Evolutionary conservation across 2,888 invertebrate species (phyloP).

Genomic region (Polydrusus cervinus): DNA sequence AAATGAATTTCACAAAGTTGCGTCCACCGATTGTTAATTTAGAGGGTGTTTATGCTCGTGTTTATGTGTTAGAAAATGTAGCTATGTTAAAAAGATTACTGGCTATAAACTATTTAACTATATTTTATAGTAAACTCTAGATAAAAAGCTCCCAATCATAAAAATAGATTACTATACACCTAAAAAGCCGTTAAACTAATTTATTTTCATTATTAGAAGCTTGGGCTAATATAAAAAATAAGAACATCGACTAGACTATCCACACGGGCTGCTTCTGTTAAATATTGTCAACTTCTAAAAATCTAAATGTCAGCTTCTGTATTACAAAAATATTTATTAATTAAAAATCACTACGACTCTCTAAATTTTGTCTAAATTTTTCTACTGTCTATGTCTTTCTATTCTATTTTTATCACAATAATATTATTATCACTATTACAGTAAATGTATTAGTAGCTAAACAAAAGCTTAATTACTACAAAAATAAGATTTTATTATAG

Average conservation of each 20-base stretch:
- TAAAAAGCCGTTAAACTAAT: conserved; percentile 19
- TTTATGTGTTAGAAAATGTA: conserved; percentile 7
- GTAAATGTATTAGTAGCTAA: conserved; percentile 54
- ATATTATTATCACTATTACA: conserved; percentile 40
- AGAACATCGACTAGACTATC: conserved; percentile 46
- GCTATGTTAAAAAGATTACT: conserved; percentile 23
- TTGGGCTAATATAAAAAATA: conserved; percentile 30
- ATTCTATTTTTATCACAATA: conserved; percentile 49
- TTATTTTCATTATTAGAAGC: conserved; percentile 49
- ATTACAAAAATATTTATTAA: conserved; percentile 27
- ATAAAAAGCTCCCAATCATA: conserved; percentile 43
- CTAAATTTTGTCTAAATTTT: conserved; percentile 32
- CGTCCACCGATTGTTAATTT: conserved; percentile 37
- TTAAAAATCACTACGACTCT: conserved; percentile 35
- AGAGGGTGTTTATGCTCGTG: conserved; percentile 2
- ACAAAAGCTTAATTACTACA: not conserved
- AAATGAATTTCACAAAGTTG: not conserved
- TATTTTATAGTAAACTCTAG: conserved; percentile 25
- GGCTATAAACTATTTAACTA: conserved; percentile 39
- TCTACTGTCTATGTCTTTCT: conserved; percentile 43
- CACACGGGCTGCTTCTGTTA: conserved; percentile 40
- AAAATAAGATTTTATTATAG: not conserved
- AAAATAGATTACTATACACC: conserved; percentile 33
- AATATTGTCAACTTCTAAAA: conserved; percentile 32
- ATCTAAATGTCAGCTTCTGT: conserved; percentile 33